These are phyloP conservation scores for Caenorhabditis sp. DNA, from an alignment of 2,888 invertebrate genomes.

Conservation along the genomic window DNA sequence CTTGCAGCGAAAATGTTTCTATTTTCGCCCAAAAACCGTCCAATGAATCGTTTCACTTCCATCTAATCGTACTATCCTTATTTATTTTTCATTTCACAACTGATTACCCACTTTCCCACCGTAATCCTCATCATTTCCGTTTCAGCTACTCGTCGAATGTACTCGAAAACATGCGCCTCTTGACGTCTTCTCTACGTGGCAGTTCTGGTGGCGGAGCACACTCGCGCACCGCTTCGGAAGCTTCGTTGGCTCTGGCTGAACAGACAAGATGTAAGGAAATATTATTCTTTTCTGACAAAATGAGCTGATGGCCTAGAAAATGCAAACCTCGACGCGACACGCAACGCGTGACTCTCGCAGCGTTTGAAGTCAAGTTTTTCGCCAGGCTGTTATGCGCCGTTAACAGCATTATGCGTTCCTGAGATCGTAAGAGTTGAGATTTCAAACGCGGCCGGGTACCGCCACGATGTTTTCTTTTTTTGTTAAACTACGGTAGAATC, in stretches of 20 bases:
- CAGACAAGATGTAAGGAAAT: slow-evolving; percentile 74
- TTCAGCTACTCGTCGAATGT: slow-evolving; percentile 72
- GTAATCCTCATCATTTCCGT: slow-evolving; percentile 6
- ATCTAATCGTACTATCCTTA: slow-evolving; percentile 17
- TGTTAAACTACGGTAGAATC: too few relatives aligned
- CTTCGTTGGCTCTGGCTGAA: slow-evolving; percentile 68
- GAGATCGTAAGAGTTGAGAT: too few relatives aligned
- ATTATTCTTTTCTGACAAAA: too few relatives aligned
- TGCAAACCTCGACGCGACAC: too few relatives aligned
- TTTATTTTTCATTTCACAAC: neutral
- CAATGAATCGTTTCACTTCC: neutral
- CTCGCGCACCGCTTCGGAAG: slow-evolving; percentile 62
- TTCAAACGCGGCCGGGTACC: too few relatives aligned
- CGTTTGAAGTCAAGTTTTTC: too few relatives aligned
- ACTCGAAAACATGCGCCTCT: slow-evolving; percentile 67
- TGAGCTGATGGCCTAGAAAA: too few relatives aligned
- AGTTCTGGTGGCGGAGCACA: slow-evolving; percentile 22
- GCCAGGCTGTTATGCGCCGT: too few relatives aligned
- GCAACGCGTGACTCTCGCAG: too few relatives aligned
- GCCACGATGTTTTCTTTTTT: too few relatives aligned
- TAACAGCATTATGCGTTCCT: too few relatives aligned
- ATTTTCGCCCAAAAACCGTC: neutral
- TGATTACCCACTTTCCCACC: neutral
- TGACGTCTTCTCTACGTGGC: slow-evolving; percentile 63
- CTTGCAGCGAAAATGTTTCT: too few relatives aligned